These are phyloP conservation scores for Gnathonemus echidnorhynchus DNA, from an alignment of 2,113 vertebrate genomes.

Conservation along the genomic window DNA sequence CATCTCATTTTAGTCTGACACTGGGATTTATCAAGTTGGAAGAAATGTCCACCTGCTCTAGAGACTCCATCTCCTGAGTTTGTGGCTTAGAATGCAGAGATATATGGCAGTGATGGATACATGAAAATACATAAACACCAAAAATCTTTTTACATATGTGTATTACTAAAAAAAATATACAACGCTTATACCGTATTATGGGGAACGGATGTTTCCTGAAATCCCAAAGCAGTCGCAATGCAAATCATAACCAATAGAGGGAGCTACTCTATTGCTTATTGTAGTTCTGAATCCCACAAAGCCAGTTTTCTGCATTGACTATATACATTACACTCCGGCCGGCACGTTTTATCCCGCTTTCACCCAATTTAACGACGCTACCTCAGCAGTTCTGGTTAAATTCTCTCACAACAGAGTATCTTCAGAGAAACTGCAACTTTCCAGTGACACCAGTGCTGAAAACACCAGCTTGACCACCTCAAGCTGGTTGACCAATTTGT, in stretches of 20 bases:
- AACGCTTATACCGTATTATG: background rate
- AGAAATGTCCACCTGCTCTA: background rate
- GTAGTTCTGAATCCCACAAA: background rate
- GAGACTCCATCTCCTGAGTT: background rate
- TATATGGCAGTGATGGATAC: background rate
- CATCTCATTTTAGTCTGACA: background rate
- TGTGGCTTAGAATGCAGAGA: background rate
- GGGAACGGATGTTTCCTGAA: background rate
- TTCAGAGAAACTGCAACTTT: background rate
- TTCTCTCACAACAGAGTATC: background rate
- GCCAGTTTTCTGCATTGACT: background rate
- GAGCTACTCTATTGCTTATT: background rate
- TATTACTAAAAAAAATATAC: background rate
- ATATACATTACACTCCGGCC: background rate
- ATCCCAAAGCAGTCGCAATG: background rate
- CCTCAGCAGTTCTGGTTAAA: background rate
- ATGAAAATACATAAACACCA: background rate
- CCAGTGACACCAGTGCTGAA: background rate
- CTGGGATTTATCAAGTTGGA: background rate
- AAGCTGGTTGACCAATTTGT: background rate
- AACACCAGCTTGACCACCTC: background rate
- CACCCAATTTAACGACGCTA: background rate
- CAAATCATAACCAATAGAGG: background rate
- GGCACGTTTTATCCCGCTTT: background rate
- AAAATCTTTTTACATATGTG: background rate